phyloP scores from a whole-genome alignment of 2,797 vertebrate species.

The Lepidocolaptes lacrymiger region DNA sequence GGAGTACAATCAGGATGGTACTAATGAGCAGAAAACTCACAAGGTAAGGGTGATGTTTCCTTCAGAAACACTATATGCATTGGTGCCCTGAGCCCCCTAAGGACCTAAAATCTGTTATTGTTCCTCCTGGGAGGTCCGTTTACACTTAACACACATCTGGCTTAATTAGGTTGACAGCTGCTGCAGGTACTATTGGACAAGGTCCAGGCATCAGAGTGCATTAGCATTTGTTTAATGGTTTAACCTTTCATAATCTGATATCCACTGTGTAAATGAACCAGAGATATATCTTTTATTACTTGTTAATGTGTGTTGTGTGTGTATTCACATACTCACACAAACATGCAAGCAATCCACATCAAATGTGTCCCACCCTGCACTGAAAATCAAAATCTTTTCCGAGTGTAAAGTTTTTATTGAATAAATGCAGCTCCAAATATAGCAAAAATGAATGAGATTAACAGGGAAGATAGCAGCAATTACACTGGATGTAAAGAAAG shows the following conservation, averaged over 20 bases:
- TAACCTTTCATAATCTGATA: conserved; percentile 77
- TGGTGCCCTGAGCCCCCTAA: conserved; percentile 57
- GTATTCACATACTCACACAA: conserved; percentile 4
- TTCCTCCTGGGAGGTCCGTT: conserved; percentile 80
- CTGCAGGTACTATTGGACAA: conserved; percentile 77
- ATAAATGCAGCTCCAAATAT: background rate
- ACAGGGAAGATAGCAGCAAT: background rate
- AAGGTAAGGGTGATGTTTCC: conserved; percentile 67
- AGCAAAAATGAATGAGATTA: background rate
- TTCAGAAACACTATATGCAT: conserved; percentile 62
- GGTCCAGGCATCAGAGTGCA: conserved; percentile 73
- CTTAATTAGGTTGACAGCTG: conserved; percentile 82
- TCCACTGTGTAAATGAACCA: conserved; percentile 58
- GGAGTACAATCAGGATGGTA: conserved; percentile 59
- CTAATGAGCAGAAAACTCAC: conserved; percentile 64
- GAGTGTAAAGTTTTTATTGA: background rate
- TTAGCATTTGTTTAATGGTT: conserved; percentile 78
- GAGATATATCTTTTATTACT: conserved; percentile 72
- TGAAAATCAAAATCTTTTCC: conserved; percentile 1
- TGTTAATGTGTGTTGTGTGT: conserved; percentile 69
- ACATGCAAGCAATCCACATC: conserved; percentile 12
- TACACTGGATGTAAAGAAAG: background rate
- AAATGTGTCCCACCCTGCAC: background rate
- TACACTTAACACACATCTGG: conserved; percentile 80
- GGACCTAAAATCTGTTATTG: conserved; percentile 75